Percentiles rank a stretch among this genome's conserved stretches.
Evolutionary conservation across 2,113 vertebrate genomes (phyloP).

Genomic region (Balaenoptera acutorostrata): DNA sequence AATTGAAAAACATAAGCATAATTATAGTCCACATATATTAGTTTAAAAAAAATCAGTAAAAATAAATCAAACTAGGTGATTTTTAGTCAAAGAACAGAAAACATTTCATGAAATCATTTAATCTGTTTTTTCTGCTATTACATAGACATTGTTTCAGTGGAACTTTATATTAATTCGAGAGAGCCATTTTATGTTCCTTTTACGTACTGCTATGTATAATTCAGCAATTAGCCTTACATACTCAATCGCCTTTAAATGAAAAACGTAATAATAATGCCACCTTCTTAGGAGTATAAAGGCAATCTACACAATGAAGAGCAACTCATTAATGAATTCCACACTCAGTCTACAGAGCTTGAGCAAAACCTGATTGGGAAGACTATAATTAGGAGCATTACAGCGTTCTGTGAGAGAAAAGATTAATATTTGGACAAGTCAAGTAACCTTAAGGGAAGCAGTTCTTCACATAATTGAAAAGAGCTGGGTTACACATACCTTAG

Average conservation of each 20-base stretch:
- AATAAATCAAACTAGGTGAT: background rate
- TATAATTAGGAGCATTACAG: background rate
- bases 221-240: background rate
- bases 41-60: background rate
- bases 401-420: background rate
- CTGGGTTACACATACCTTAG: background rate
- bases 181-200: background rate
- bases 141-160: background rate
- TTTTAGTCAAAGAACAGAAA: background rate
- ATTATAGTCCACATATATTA: background rate
- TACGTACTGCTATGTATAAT: background rate
- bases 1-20: background rate
- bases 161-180: background rate
- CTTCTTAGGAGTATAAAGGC: constrained; percentile 30
- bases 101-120: background rate
- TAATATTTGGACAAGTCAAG: constrained; percentile 38
- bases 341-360: background rate
- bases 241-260: background rate
- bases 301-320: background rate
- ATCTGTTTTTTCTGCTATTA: background rate
- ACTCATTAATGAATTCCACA: constrained; percentile 41
- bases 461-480: background rate
- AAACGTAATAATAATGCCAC: background rate
- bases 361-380: background rate
- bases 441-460: background rate